phyloP scores from a whole-genome alignment of 2,888 invertebrate species.

The Leptinotarsa peninsularis region DNA sequence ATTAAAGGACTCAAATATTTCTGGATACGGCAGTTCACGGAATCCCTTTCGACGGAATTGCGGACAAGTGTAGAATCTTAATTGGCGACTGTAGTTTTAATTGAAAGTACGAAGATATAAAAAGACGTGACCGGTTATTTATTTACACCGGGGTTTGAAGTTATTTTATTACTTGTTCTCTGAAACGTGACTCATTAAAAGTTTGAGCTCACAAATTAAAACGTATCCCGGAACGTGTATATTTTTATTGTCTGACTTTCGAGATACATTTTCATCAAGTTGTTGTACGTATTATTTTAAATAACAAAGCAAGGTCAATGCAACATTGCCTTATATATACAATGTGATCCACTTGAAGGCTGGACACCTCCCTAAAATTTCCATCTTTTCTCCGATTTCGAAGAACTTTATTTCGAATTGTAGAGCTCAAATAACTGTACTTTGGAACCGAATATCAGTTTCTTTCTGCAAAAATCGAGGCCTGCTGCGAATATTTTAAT shows the following conservation, averaged over 20 bases:
- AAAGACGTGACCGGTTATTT: conserved; percentile 43
- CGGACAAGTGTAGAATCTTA: conserved; percentile 49
- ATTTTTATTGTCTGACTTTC: conserved; percentile 1
- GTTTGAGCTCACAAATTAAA: neutral
- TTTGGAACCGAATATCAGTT: no score
- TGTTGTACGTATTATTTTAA: neutral
- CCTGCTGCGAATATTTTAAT: no score
- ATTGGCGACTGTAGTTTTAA: conserved; percentile 50
- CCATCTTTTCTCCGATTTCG: no score
- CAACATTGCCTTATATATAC: no score
- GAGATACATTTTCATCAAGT: neutral
- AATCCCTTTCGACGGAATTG: conserved; percentile 32
- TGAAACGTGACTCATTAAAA: conserved; percentile 3
- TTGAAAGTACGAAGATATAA: conserved; percentile 50
- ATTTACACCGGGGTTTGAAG: conserved; percentile 30
- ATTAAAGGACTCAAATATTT: conserved; percentile 25
- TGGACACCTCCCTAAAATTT: no score
- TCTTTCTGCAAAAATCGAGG: no score
- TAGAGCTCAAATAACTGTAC: no score
- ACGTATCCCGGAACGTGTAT: neutral
- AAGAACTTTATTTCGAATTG: no score
- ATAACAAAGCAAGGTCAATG: neutral
- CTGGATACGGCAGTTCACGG: conserved; percentile 23
- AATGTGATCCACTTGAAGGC: no score
- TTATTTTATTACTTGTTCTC: conserved; percentile 13